Evolutionary conservation across 1,140 invertebrate species (phyloP), one percentile per base, ranked within the genome.

Genomic region (Caenorhabditis inopinata): DNA sequence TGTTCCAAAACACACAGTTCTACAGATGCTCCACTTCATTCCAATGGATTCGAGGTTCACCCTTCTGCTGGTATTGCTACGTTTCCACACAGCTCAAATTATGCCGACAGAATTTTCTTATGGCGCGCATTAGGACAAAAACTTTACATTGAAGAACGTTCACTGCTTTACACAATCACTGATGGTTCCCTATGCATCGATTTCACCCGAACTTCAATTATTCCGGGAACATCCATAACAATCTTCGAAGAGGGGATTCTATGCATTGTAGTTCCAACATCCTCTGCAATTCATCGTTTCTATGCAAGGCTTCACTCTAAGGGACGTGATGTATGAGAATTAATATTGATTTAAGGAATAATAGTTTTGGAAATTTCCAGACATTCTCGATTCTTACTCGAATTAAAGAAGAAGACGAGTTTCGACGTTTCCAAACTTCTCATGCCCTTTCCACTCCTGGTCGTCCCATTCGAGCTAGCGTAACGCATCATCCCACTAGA

Each of bases 91-190:
- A n/a, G 27, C 18, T 29, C 23, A 29, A 53, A 42, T 14, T 46
- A 42, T 32, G 29, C 35, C 6, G 53, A 78, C 7, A 12, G 32
- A 2, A 23, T 62, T 5, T 62, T 78, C 32, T 23, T 78, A 1
- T 58, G 76, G 76, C 32, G 76, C 14, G 76, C 76, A 3, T 46
- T 78, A 14, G 76, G 76, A 9, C 49, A 78, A 27, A 78, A 78
- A 14, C 53, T 78, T 1, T 78, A n/a, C 38, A 27, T 78, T 11
- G 76, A 78, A 29, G 76, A 78, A 25, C 76, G 76, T 25, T 78
- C 76, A 1, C 11, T 78, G 1, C 53, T 51, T 23, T 53, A 32
- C 23, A 35, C 18, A 1, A 53, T 78, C 11, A 23, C 21, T 1
- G 53, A 78, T 11, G 76, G 76, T 4, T 42, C 49, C 7, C 23